phyloP scores from a whole-genome alignment of 2,888 invertebrate species.

The Andrena bicolor region DNA sequence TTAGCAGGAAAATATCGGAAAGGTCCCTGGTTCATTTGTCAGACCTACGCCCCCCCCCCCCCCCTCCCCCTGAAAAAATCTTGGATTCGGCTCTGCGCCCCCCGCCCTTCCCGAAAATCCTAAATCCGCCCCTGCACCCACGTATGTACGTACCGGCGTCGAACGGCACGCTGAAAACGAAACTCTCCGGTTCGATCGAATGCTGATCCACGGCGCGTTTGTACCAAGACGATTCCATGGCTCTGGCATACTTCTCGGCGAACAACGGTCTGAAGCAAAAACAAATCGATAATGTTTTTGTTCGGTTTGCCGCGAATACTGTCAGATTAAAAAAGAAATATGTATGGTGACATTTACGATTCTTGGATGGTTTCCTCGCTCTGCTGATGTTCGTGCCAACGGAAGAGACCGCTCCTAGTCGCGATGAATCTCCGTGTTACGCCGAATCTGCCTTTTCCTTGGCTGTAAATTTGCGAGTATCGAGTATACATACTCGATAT shows the following conservation, averaged over 20 bases:
- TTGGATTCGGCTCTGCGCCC: too few species aligned
- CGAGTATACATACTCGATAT: not conserved
- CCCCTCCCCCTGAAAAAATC: too few species aligned
- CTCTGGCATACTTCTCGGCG: conserved; percentile 91
- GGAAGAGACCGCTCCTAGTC: conserved; percentile 94
- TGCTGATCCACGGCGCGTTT: conserved; percentile 96
- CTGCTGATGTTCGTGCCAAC: conserved; percentile 93
- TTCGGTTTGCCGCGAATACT: not conserved
- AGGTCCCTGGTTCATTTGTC: too few species aligned
- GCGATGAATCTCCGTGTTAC: conserved; percentile 95
- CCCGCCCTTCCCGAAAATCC: too few species aligned
- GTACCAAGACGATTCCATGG: conserved; percentile 96
- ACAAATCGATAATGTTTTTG: not conserved
- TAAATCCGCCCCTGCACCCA: too few species aligned
- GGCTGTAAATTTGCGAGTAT: conserved; percentile 88
- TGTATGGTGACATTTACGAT: conserved; percentile 87
- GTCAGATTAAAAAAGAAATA: not conserved
- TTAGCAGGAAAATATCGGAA: too few species aligned
- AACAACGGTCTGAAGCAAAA: conserved; percentile 88
- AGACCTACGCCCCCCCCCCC: too few species aligned
- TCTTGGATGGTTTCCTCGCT: conserved; percentile 87
- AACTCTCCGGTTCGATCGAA: conserved; percentile 93
- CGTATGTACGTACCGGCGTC: conserved; percentile 87
- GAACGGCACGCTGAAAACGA: conserved; percentile 95
- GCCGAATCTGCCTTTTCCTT: conserved; percentile 95